A percentile compares a stretch with the other conserved stretches of the same genome.
Conservation (phyloP, 2,888 invertebrate genomes). For the Meiosimyza platycephala region DNA sequence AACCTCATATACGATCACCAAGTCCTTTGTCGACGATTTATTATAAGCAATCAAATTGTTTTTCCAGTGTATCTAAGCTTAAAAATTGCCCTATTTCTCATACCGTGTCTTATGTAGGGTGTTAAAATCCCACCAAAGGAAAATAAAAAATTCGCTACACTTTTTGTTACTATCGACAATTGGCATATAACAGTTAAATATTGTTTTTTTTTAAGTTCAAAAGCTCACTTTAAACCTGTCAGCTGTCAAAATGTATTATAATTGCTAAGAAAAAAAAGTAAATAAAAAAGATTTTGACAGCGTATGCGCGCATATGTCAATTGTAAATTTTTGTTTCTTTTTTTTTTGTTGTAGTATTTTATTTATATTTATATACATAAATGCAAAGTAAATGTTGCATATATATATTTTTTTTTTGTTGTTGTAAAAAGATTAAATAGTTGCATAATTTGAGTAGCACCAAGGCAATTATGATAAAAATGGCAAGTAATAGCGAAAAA, state of each 20-base stretch:
- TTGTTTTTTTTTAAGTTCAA: neutral
- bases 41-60: too few relatives aligned
- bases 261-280: too few relatives aligned
- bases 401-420: too few relatives aligned
- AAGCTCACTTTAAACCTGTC: constrained; percentile 18
- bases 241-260: constrained; percentile 11
- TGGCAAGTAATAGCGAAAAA: constrained; percentile 34
- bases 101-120: too few relatives aligned
- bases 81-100: too few relatives aligned
- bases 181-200: neutral
- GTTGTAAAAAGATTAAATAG: constrained; percentile 1
- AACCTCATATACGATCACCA: too few relatives aligned
- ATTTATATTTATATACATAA: constrained; percentile 17
- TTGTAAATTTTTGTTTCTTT: neutral
- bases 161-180: neutral
- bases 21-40: too few relatives aligned
- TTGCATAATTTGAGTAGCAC: constrained; percentile 37
- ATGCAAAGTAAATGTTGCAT: constrained; percentile 11
- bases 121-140: too few relatives aligned
- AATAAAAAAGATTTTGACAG: constrained; percentile 5
- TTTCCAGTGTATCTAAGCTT: too few relatives aligned
- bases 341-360: neutral
- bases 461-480: constrained; percentile 54
- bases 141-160: too few relatives aligned
- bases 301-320: neutral